Base-by-base conservation (phyloP, 1,140 invertebrate genomes). In the Listronotus oregonensis region DNA sequence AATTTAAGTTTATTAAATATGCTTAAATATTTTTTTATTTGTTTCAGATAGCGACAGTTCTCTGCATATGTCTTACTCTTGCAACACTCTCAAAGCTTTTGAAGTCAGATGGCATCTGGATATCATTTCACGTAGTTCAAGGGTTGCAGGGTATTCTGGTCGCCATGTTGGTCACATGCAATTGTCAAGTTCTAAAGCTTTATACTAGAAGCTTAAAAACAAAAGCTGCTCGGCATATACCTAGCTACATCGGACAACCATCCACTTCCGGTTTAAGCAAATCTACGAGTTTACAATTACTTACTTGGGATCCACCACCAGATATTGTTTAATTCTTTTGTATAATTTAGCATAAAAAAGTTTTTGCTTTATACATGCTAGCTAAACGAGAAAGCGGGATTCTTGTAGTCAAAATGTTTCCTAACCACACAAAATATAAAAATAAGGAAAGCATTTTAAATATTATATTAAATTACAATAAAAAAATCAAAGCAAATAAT, bases 111-210 rank as follows among this genome's bases (percentile, higher is more conserved):
- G 49, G 74, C 4, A 69, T 78, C 11, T 82, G 81, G 81, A 77
- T 82, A 40, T 74, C 77, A 11, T 84, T 81, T 73, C 80, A 82
- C 69, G 74, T 82, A 12, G 74, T 75, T 15, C 81, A 82, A 66
- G 76, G 76, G 8, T 73, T 83, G 68, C 82, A 88, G 79, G 87
- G 87, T 21, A 81, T 87, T 39, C 78, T 85, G 32, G 82, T 87
- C 9, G 83, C 87, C 3, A 75, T 88, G 63, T 81, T 85, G 54
- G 86, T 87, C 54, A 86, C 86, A 7, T 88, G 87, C 75, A 88
- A 88, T 75, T 87, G 85, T 75, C 81, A 83, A 73, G 82, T 78
- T 27, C 47, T 78, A 44, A 78, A 78, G 56, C 54, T 78, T 3
- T 78, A 78, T 63, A 77, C 73, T 18, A 59, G 71, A 37, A 72